Conservation (phyloP, 2,113 vertebrate species). For the Corythoichthys haematopterus region DNA sequence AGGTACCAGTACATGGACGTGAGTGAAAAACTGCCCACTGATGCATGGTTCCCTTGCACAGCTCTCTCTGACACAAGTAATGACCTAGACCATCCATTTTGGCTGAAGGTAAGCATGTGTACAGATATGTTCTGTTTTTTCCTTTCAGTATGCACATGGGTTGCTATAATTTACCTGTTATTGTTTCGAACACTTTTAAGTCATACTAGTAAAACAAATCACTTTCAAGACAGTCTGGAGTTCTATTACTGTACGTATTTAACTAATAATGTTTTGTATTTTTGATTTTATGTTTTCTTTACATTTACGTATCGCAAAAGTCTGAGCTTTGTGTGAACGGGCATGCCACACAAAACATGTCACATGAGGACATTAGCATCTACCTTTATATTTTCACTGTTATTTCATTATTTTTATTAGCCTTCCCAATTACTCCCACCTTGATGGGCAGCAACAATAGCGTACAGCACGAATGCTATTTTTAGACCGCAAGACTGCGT, state of each 20-base stretch:
- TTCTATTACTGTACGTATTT: too few relatives aligned
- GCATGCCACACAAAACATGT: background rate
- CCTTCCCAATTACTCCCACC: background rate
- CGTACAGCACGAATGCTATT: too few relatives aligned
- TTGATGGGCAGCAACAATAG: background rate
- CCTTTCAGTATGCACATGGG: slow-evolving; percentile 18
- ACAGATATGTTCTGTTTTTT: slow-evolving; percentile 13
- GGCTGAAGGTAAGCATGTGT: slow-evolving; percentile 79
- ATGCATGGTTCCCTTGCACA: slow-evolving; percentile 84
- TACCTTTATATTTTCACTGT: too few relatives aligned
- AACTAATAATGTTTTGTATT: too few relatives aligned
- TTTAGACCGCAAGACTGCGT: too few relatives aligned
- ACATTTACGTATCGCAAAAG: background rate
- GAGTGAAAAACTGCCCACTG: slow-evolving; percentile 52
- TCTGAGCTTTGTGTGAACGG: background rate
- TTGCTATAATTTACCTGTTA: slow-evolving; percentile 19
- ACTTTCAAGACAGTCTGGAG: background rate
- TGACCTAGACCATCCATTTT: slow-evolving; percentile 64
- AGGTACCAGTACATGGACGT: slow-evolving; percentile 67
- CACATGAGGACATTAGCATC: background rate
- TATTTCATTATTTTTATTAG: background rate
- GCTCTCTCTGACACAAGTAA: slow-evolving; percentile 52
- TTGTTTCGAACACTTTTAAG: slow-evolving; percentile 22
- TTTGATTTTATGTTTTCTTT: background rate
- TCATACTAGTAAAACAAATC: background rate